Evolutionary conservation across 2,888 invertebrate genomes (phyloP), one percentile per base, ranked within the genome.

Genomic region (Dione vanillae): DNA sequence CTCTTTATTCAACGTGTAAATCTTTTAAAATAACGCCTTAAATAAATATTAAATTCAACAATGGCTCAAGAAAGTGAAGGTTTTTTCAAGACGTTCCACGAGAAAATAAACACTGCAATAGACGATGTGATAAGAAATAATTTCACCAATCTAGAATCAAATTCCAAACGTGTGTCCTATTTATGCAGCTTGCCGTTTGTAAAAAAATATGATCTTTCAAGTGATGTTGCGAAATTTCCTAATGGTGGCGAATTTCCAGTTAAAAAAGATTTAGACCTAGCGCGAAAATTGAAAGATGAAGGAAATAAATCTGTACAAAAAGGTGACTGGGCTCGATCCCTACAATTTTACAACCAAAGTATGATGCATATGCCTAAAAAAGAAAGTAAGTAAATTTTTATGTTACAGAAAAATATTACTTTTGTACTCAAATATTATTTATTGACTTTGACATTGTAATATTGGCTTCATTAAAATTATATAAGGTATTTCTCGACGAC

Each of bases 221-320:
- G 74, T 81, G 92, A 84, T 85, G 87, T 85, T 75, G 80, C 73
- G 82, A 92, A 80, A 91, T 85, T 83, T 79, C 80, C 84, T 77
- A 75, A 76, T 20, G 86, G 85, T 74, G 89, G 88, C 58, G 82
- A 84, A 12, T 88, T 90, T 76, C 88, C 88, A 45, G 89, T 89
- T 75, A 87, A 87, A 71, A 96, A 97, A 86, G 93, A 94, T 83
- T 82, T 92, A 9, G 90, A 94, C 69, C 92, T 92, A 79, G 95
- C 97, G 10, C 89, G 94, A n/a, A 88, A 92, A 72, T 87, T 95
- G 45, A 97, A 97, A 87, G 94, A 95, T 77, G 94, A 94, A 71
- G 97, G 97, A 3, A 97, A 97, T 81, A 91, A 93, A 72, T 95
- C 94, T 7, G 97, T 97, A 78, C 95, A 95, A 76, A 94, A 94